Evolutionary conservation across 2,113 vertebrate genomes (phyloP).

Genomic region (Neotragus pygmaeus): DNA sequence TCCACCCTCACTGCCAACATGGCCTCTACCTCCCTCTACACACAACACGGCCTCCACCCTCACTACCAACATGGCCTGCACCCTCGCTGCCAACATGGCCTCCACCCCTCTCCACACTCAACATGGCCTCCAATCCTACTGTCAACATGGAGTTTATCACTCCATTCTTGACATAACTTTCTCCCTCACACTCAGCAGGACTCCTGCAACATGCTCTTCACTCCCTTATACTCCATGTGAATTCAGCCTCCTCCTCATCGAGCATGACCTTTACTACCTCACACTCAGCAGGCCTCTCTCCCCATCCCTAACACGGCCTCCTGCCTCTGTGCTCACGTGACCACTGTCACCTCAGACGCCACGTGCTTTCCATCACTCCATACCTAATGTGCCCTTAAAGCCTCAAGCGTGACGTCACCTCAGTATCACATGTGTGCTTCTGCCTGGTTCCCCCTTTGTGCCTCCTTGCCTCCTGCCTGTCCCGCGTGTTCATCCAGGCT

Average conservation of each 20-base stretch:
- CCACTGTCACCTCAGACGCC: too few relatives aligned
- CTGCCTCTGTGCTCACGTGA: not conserved
- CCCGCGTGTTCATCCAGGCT: rapidly evolving
- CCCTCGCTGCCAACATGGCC: not conserved
- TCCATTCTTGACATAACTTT: not conserved
- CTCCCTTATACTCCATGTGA: not conserved
- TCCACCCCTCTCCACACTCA: not conserved
- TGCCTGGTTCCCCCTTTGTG: too few relatives aligned
- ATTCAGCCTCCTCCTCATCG: not conserved
- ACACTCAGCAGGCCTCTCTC: not conserved
- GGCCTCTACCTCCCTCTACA: not conserved
- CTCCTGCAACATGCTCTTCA: not conserved
- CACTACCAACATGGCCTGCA: not conserved
- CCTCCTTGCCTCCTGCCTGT: not conserved
- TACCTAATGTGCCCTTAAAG: not conserved
- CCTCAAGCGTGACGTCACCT: rapidly evolving
- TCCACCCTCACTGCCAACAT: not conserved
- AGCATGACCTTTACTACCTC: not conserved
- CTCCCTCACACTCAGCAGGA: not conserved
- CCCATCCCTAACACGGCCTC: not conserved
- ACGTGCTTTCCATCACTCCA: not conserved
- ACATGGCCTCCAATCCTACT: not conserved
- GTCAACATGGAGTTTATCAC: not conserved
- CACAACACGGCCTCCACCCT: too few relatives aligned
- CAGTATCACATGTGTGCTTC: rapidly evolving